These are phyloP conservation scores for Hiodon alosoides DNA, from an alignment of 2,113 vertebrate species.

Conservation along the genomic window DNA sequence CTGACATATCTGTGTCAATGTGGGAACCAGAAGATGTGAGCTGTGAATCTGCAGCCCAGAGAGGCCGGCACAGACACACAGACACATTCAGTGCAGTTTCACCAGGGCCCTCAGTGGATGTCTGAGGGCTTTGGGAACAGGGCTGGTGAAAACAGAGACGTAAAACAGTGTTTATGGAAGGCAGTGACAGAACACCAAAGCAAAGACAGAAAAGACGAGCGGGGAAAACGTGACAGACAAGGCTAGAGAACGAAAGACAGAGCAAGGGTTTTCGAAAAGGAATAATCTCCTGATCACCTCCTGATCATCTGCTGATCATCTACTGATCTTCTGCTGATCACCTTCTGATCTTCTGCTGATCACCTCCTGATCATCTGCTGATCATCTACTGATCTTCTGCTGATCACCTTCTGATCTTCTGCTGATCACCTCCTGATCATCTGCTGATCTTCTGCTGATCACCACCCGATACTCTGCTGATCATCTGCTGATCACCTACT, in stretches of 20 bases:
- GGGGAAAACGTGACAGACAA: constrained; percentile 64
- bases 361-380: too few species aligned
- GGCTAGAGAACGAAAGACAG: constrained; percentile 60
- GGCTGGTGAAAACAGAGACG: constrained; percentile 50
- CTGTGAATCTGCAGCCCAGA: constrained; percentile 39
- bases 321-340: too few species aligned
- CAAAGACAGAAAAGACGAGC: constrained; percentile 54
- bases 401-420: too few species aligned
- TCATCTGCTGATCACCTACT: too few species aligned
- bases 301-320: background rate
- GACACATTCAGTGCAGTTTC: constrained; percentile 58
- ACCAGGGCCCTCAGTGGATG: constrained; percentile 51
- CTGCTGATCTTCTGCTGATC: too few species aligned
- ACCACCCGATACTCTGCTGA: too few species aligned
- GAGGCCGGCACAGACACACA: constrained; percentile 26
- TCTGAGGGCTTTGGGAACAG: constrained; percentile 48
- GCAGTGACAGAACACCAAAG: constrained; percentile 66
- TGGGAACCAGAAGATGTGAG: constrained; percentile 77
- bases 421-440: too few species aligned
- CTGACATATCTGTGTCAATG: constrained; percentile 79
- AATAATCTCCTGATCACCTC: background rate
- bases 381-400: too few species aligned
- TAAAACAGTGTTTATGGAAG: constrained; percentile 55
- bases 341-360: too few species aligned
- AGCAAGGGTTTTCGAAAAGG: background rate